Evolutionary conservation across 2,888 invertebrate species (phyloP), one percentile per base, ranked within the genome.

Genomic region (Phrixothrix hirtus): DNA sequence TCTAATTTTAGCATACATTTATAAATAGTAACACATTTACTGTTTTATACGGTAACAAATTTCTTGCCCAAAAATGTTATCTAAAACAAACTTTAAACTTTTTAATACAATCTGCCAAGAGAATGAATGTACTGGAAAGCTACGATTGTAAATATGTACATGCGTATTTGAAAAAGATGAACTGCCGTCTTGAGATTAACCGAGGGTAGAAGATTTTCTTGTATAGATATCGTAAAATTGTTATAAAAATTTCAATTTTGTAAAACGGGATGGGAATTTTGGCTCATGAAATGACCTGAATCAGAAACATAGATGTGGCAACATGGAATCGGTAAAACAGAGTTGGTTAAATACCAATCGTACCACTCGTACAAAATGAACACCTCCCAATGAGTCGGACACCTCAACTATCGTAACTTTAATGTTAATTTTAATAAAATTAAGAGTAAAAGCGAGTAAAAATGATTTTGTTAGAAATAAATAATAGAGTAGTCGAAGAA

Each of bases 401-500:
- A 51, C 41, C 49, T 54, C 48, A 50, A 52, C 43, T 44, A 38
- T 44, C 35, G 43, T 50, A 45, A 47, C 35, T 38, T 60, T 58
- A 50, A 51, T 57, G 46, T 57, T 49, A 57, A 56, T 53, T 51
- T 60, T 45, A 54, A 41, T 55, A 41, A 54, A 56, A 42, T 35
- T 48, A 34, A 52, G 39, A 55, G 50, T 53, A 47, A 36, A 39
- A 52, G 49, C 30, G 37, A 49, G 45, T 64, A 67, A 80, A 70
- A 71, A 95, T 95, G 95, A 95, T 95, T 84, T 84, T 95, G 78
- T 84, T 99, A 77, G 98, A 99, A 87, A 95, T 96, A 81, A 94
- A 97, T 82, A 99, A 99, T 83, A 89, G 96, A 79, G 95, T 98
- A 80, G 89, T 99, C 71, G 95, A 96, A 82, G 98, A 99, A 80